Conservation (phyloP, 2,113 vertebrate genomes). For the Mobula hypostoma region DNA sequence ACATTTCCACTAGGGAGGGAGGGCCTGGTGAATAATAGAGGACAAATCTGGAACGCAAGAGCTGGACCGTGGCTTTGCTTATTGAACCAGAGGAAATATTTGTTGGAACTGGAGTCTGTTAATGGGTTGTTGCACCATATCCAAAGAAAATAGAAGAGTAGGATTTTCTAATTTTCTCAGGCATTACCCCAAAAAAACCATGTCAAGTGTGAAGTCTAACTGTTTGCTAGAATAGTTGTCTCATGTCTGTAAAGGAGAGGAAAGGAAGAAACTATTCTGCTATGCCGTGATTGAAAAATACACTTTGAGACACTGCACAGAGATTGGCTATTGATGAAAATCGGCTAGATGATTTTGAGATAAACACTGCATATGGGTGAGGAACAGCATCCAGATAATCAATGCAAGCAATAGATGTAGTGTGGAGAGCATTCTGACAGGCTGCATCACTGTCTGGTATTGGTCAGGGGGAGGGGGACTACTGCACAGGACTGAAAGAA, state of each 20-base stretch:
- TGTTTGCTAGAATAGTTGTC: neutral
- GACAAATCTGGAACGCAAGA: neutral
- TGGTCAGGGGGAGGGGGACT: too few species aligned
- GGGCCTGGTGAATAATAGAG: constrained; percentile 18
- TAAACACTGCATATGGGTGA: neutral
- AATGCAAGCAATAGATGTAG: too few species aligned
- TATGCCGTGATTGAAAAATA: neutral
- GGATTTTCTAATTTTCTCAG: constrained; percentile 25
- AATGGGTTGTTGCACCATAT: neutral
- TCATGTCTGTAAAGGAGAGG: neutral
- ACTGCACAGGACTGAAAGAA: too few species aligned
- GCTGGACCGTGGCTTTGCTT: constrained; percentile 29
- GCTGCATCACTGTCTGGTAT: too few species aligned
- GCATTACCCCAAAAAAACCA: neutral
- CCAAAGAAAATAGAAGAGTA: neutral
- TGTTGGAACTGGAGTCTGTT: neutral
- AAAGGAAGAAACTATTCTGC: neutral
- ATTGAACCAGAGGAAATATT: constrained; percentile 4
- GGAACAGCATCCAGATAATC: neutral
- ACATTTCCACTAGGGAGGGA: constrained; percentile 13
- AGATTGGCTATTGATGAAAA: neutral
- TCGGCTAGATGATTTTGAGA: neutral
- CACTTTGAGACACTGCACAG: neutral
- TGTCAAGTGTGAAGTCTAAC: neutral
- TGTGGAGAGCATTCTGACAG: too few species aligned